Conservation (phyloP, 2,888 invertebrate species). For the Hypercompe scribonia region DNA sequence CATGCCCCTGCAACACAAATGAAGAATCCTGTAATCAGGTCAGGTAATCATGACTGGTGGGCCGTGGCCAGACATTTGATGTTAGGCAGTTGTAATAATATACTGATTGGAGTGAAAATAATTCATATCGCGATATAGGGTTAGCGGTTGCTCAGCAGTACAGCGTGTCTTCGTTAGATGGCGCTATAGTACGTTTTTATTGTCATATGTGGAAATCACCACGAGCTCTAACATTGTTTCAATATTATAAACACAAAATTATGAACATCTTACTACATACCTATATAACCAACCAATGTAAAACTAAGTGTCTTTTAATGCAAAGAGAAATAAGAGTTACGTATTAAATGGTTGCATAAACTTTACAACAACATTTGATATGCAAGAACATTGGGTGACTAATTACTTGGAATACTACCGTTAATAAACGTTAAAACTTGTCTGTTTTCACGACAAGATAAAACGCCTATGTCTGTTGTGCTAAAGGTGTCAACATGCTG, state of each 20-base stretch:
- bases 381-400: constrained; percentile 42
- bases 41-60: too few species aligned
- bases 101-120: too few species aligned
- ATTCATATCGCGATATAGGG: too few species aligned
- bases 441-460: constrained; percentile 69
- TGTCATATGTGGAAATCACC: too few species aligned
- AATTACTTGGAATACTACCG: constrained; percentile 53
- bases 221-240: too few species aligned
- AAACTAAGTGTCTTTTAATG: neutral
- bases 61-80: too few species aligned
- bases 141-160: too few species aligned
- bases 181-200: too few species aligned
- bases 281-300: neutral
- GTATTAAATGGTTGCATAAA: constrained; percentile 18
- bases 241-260: neutral
- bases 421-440: constrained; percentile 73
- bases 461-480: constrained; percentile 59
- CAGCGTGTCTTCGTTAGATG: too few species aligned
- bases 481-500: constrained; percentile 23
- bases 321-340: constrained; percentile 9
- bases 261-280: neutral
- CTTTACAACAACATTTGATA: constrained; percentile 38
- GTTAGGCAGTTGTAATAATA: too few species aligned
- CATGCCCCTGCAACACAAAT: too few species aligned
- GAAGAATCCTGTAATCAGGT: too few species aligned